Evolutionary conservation across 2,888 invertebrate genomes (phyloP).

Genomic region (Lasioglossum zephyrum): DNA sequence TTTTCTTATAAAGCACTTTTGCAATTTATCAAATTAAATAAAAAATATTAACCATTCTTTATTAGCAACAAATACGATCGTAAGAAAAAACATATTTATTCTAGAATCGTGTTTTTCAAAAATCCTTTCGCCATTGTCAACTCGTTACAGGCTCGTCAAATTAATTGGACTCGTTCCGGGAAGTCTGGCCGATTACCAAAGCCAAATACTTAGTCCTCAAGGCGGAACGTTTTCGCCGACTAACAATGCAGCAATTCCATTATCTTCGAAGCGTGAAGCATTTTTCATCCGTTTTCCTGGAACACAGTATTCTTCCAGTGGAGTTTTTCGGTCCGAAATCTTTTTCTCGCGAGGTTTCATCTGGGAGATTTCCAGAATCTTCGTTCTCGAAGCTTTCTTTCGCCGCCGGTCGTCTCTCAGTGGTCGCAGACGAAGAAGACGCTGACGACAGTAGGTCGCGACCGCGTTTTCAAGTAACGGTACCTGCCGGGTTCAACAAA

Average conservation of each 20-base stretch:
- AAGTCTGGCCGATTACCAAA: neutral
- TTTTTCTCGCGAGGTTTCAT: neutral
- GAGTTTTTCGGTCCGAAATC: neutral
- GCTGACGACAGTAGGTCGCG: slow-evolving; percentile 80
- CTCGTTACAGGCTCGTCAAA: neutral
- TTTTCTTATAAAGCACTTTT: too few species aligned
- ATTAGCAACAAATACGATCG: too few species aligned
- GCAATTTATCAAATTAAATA: too few species aligned
- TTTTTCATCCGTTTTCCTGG: neutral
- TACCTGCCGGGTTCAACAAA: slow-evolving; percentile 80
- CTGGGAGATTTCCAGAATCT: neutral
- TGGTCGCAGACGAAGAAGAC: slow-evolving; percentile 29
- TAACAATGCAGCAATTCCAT: neutral
- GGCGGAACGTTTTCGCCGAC: neutral
- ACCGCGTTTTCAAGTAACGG: slow-evolving; percentile 83
- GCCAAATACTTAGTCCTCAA: neutral
- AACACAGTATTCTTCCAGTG: neutral
- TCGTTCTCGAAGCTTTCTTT: neutral
- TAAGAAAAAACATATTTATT: too few species aligned
- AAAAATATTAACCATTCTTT: too few species aligned
- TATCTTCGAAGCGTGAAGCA: neutral
- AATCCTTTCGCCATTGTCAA: neutral
- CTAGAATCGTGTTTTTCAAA: neutral
- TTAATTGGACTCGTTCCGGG: neutral
- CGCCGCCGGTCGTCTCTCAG: neutral